Percentiles rank a stretch among this genome's conserved stretches.
Conservation (phyloP, 1,140 invertebrate species). For the Chrysomallon squamiferum region DNA sequence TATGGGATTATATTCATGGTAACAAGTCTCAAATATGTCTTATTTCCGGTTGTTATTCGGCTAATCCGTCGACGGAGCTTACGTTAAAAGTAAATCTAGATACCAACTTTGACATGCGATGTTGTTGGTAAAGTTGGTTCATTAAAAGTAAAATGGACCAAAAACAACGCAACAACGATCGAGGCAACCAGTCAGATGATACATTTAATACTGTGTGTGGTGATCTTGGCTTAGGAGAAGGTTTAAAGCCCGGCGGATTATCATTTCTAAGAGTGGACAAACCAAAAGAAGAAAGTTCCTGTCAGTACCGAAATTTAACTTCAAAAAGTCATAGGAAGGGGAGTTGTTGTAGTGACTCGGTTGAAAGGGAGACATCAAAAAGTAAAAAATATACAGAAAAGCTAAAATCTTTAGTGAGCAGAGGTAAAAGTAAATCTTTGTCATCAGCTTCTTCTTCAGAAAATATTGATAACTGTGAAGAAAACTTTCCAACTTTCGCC, state of each 20-base stretch:
- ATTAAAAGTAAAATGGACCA: slow-evolving; percentile 7
- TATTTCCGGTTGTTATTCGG: too few species aligned
- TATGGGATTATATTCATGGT: too few species aligned
- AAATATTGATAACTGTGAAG: background rate
- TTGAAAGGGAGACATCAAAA: too few species aligned
- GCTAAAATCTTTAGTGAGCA: background rate
- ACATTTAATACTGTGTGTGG: slow-evolving; percentile 32
- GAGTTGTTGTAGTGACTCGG: too few species aligned
- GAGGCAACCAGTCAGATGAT: slow-evolving; percentile 19
- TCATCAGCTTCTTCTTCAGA: background rate
- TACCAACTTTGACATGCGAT: too few species aligned
- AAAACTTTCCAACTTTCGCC: slow-evolving; percentile 36
- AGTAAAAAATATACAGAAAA: background rate
- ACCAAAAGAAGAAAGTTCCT: background rate
- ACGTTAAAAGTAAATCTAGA: too few species aligned
- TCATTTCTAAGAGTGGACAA: background rate
- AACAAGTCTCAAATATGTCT: too few species aligned
- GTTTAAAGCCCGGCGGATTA: slow-evolving; percentile 27
- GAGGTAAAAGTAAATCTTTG: background rate
- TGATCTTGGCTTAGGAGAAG: slow-evolving; percentile 43
- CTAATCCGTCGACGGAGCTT: too few species aligned
- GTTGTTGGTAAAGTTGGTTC: too few species aligned
- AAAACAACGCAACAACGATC: slow-evolving; percentile 6
- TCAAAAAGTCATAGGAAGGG: too few species aligned
- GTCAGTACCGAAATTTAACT: too few species aligned